Conservation (phyloP, 2,113 vertebrate species). For the Athene cunicularia region DNA sequence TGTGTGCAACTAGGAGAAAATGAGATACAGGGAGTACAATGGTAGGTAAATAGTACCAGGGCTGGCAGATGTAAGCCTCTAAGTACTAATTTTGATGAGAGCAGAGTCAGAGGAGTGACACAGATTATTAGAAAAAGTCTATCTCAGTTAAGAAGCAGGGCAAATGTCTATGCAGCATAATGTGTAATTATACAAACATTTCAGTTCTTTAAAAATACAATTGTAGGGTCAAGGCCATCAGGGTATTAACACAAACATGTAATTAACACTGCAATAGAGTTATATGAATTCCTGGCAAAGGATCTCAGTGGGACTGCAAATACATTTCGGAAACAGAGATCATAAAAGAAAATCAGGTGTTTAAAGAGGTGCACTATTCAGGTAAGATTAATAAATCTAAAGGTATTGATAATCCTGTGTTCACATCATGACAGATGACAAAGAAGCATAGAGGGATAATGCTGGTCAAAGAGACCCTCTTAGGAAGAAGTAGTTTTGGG, state of each 20-base stretch:
- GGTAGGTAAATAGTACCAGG: neutral
- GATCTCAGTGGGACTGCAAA: neutral
- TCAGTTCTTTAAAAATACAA: neutral
- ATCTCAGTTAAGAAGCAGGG: neutral
- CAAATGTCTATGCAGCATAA: neutral
- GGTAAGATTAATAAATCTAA: neutral
- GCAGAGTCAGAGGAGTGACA: neutral
- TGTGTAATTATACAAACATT: neutral
- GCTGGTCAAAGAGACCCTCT: neutral
- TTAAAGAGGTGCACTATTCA: neutral
- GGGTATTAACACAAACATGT: neutral
- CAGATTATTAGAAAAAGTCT: neutral
- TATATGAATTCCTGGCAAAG: neutral
- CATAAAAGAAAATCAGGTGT: neutral
- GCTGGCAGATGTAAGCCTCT: neutral
- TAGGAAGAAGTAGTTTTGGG: neutral
- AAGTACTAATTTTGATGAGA: neutral
- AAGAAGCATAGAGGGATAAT: neutral
- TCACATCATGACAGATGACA: neutral
- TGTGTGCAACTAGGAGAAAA: neutral
- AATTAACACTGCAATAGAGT: neutral
- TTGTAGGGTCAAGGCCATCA: neutral
- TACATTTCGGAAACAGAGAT: neutral
- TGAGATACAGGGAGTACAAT: too few species aligned
- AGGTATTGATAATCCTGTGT: neutral